A percentile compares a stretch with the other conserved stretches of the same genome.
These are phyloP conservation scores for Steatornis caripensis DNA, from an alignment of 2,113 vertebrate species.

Conservation along the genomic window DNA sequence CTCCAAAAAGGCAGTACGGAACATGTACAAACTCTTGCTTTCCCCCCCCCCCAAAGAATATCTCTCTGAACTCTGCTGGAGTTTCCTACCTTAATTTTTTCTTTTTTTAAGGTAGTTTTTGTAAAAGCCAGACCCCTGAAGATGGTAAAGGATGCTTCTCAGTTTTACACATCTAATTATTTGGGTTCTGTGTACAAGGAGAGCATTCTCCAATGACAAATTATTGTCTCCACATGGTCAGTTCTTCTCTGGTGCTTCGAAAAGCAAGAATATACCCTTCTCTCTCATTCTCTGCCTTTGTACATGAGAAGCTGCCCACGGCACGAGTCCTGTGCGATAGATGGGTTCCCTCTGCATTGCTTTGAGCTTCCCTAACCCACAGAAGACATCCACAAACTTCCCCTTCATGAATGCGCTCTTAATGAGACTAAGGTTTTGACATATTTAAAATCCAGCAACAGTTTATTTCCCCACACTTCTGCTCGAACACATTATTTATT, in stretches of 20 bases:
- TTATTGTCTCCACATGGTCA: background rate
- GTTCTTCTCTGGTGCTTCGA: background rate
- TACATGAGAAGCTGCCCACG: background rate
- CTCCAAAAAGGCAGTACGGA: background rate
- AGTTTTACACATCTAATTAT: background rate
- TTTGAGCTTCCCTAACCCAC: background rate
- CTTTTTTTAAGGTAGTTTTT: background rate
- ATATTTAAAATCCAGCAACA: background rate
- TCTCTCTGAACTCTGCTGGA: background rate
- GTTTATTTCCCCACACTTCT: background rate
- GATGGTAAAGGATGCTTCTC: background rate
- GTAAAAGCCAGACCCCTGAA: background rate
- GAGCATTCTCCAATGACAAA: background rate
- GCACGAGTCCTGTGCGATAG: too few species aligned
- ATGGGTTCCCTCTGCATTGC: background rate
- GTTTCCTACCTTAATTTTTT: too few species aligned
- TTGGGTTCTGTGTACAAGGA: background rate
- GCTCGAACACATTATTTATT: background rate
- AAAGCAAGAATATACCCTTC: background rate
- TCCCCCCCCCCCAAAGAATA: background rate
- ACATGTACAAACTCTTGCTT: background rate
- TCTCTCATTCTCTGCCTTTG: background rate
- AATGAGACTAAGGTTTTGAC: background rate
- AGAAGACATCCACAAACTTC: background rate
- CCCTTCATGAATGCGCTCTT: background rate